Evolutionary conservation across 2,797 vertebrate species (phyloP).

Genomic region (Kryptolebias ocellatus): DNA sequence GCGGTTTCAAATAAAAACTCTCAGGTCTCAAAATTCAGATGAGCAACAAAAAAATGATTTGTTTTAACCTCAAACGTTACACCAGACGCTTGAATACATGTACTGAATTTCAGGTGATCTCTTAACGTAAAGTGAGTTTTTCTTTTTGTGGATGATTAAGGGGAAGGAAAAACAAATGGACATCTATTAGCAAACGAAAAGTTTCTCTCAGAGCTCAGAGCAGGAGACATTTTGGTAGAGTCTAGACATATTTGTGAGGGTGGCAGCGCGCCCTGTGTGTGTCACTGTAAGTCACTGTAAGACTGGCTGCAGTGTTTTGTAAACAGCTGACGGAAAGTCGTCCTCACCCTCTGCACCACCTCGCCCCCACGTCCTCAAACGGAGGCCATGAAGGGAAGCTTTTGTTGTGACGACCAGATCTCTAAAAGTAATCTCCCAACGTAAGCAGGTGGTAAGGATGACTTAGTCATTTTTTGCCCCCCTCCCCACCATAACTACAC

Average conservation of each 20-base stretch:
- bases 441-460: not conserved
- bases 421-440: not conserved
- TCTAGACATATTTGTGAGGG: slow-evolving; percentile 67
- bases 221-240: slow-evolving; percentile 74
- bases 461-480: slow-evolving; percentile 13
- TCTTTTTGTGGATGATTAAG: not conserved
- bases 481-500: not conserved
- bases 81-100: no score
- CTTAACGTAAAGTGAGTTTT: no score
- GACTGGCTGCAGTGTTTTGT: slow-evolving; percentile 30
- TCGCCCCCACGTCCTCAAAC: slow-evolving; percentile 8
- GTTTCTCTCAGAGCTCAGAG: slow-evolving; percentile 39
- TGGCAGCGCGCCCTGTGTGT: slow-evolving; percentile 52
- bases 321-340: slow-evolving; percentile 38
- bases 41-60: no score
- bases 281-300: slow-evolving; percentile 55
- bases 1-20: slow-evolving; percentile 35
- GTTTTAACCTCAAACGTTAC: no score
- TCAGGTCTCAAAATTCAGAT: no score
- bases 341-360: not conserved
- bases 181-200: no score
- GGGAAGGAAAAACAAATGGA: no score
- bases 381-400: slow-evolving; percentile 5
- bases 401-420: not conserved
- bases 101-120: no score